Evolutionary conservation across 2,797 vertebrate genomes (phyloP).

Genomic region (Tympanoctomys barrerae): DNA sequence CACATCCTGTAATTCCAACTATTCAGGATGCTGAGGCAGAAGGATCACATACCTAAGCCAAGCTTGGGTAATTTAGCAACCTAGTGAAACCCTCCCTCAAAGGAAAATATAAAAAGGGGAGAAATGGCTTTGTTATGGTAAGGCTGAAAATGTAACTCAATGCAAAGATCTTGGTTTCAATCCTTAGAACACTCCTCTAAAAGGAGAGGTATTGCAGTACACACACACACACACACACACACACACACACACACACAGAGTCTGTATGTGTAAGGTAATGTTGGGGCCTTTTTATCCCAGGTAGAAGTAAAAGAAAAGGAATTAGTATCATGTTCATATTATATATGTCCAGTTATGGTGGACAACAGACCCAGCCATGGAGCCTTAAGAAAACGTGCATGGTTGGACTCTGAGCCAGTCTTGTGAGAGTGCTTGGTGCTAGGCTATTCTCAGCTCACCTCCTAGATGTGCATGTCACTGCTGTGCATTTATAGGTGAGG

Average conservation of each 20-base stretch:
- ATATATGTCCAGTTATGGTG: not conserved
- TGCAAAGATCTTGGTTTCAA: not conserved
- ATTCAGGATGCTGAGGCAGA: not conserved
- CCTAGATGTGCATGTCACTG: not conserved
- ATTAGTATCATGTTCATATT: not conserved
- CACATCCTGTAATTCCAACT: not conserved
- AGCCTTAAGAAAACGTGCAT: not conserved
- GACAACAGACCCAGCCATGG: not conserved
- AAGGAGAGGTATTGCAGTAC: not conserved
- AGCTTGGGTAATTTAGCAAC: not conserved
- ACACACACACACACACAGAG: not conserved
- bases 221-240: not conserved
- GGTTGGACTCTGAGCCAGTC: not conserved
- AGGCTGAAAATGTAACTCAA: not conserved
- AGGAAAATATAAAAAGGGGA: not conserved
- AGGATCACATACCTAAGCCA: not conserved
- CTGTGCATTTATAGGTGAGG: not conserved
- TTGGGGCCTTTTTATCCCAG: not conserved
- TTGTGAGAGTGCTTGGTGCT: not conserved
- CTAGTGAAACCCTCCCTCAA: not conserved
- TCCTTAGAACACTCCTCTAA: not conserved
- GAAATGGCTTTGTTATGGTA: not conserved
- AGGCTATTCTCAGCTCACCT: not conserved
- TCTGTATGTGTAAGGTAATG: not conserved
- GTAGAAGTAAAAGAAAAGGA: not conserved